phyloP scores from a whole-genome alignment of 2,888 invertebrate genomes.

The Diadegma fenestrale region DNA sequence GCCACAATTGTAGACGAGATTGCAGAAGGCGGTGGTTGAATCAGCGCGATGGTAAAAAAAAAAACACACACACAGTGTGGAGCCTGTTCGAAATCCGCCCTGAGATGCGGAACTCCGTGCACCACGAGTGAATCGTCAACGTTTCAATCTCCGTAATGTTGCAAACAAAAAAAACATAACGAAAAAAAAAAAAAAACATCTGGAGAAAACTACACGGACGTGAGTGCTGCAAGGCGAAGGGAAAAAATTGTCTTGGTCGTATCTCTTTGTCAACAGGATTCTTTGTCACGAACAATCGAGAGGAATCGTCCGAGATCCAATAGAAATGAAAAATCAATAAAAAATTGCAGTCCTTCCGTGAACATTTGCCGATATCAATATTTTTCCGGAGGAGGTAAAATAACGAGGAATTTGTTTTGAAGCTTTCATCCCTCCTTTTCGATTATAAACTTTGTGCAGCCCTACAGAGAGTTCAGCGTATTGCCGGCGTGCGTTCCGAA shows the following conservation, averaged over 20 bases:
- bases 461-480: background rate
- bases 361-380: background rate
- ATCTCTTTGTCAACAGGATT: background rate
- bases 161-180: constrained; percentile 16
- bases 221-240: background rate
- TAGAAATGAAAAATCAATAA: background rate
- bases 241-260: background rate
- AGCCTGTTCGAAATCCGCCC: background rate
- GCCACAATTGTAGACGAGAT: constrained; percentile 16
- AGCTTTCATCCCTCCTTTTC: background rate
- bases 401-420: background rate
- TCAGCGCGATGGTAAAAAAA: constrained; percentile 3
- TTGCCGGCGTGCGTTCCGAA: background rate
- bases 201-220: background rate
- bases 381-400: background rate
- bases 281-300: constrained; percentile 7
- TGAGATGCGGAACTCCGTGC: constrained; percentile 1
- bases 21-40: constrained; percentile 8
- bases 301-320: background rate
- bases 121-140: constrained; percentile 25
- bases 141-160: constrained; percentile 50
- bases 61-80: background rate
- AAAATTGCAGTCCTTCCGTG: background rate
- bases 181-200: constrained; percentile 9
- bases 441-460: background rate